Conservation (phyloP, 2,888 invertebrate genomes). For the Thecocarcelia acutangulata region DNA sequence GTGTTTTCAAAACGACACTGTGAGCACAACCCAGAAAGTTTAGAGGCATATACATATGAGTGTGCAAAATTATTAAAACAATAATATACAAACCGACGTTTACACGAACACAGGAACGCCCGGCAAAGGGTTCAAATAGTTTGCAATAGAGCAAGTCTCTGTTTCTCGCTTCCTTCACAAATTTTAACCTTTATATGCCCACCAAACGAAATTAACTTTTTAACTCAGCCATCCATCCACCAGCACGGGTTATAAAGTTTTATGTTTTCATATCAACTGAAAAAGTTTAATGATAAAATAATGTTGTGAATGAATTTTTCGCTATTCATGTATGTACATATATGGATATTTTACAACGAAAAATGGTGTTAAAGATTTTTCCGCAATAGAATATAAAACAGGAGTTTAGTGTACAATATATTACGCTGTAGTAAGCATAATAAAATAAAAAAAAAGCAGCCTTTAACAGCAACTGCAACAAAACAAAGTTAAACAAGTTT, state of each 20-base stretch:
- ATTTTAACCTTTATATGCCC: not conserved
- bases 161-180: too few relatives aligned
- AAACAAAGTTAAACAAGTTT: slow-evolving; percentile 37
- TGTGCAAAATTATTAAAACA: too few relatives aligned
- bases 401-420: slow-evolving; percentile 7
- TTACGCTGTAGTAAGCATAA: not conserved
- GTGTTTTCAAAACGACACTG: too few relatives aligned
- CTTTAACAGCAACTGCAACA: not conserved
- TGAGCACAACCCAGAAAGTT: too few relatives aligned
- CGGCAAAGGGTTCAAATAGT: too few relatives aligned
- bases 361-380: not conserved
- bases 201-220: not conserved
- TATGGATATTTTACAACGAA: not conserved
- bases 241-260: not conserved
- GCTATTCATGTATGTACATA: not conserved
- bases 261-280: not conserved
- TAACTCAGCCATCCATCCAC: not conserved
- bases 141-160: too few relatives aligned
- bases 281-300: not conserved
- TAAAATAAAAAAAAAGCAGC: slow-evolving; percentile 6
- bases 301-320: not conserved
- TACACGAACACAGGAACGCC: too few relatives aligned
- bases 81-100: too few relatives aligned
- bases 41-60: too few relatives aligned
- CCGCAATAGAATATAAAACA: not conserved